These are phyloP conservation scores for Vulpes lagopus DNA, from an alignment of 2,113 vertebrate genomes.

Conservation along the genomic window DNA sequence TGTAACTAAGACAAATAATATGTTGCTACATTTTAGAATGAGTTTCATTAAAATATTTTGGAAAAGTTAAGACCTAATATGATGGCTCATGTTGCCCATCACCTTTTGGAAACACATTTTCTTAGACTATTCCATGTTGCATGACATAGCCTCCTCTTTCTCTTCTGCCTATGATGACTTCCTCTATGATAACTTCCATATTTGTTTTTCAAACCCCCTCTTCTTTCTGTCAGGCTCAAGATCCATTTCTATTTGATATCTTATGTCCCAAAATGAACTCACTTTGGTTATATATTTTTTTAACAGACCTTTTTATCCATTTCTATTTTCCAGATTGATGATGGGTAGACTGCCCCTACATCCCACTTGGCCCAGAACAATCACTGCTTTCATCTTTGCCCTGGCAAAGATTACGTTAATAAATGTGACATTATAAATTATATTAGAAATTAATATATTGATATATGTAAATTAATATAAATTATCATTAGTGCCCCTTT, in stretches of 20 bases:
- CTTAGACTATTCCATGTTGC: background rate
- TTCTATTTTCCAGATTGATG: background rate
- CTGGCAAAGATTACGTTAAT: background rate
- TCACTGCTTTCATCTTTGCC: background rate
- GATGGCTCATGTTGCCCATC: background rate
- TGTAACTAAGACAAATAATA: background rate
- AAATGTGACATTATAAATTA: no score
- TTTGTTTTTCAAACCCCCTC: background rate
- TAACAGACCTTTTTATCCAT: background rate
- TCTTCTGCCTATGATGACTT: background rate
- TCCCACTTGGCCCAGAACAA: background rate
- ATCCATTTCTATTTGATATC: background rate
- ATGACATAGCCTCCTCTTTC: background rate
- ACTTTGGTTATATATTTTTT: no score
- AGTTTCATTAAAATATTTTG: slow-evolving; percentile 33
- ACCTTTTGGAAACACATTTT: background rate
- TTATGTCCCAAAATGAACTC: background rate
- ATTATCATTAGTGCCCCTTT: background rate
- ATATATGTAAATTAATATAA: no score
- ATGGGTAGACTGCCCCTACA: background rate
- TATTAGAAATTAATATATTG: no score
- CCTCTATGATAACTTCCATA: background rate
- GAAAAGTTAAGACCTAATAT: background rate
- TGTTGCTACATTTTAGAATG: background rate
- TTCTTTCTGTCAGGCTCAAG: background rate